These are phyloP conservation scores for Bos indicus DNA, from an alignment of 2,113 vertebrate species.

Conservation along the genomic window DNA sequence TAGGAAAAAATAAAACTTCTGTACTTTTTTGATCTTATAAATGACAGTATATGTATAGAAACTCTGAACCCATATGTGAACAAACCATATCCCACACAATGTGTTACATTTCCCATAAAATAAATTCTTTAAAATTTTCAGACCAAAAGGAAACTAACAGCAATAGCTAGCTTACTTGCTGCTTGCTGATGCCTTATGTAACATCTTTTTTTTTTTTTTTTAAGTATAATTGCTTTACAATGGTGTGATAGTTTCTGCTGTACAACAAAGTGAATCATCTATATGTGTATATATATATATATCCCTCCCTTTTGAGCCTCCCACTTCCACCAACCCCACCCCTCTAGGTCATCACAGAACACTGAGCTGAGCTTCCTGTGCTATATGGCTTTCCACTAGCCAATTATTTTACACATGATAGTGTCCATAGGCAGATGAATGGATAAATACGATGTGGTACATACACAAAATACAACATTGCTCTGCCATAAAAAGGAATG, in stretches of 20 bases:
- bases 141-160: background rate
- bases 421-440: background rate
- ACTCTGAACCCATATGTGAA: background rate
- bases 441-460: background rate
- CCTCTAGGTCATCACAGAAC: background rate
- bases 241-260: background rate
- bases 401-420: background rate
- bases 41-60: background rate
- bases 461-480: background rate
- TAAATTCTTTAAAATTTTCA: background rate
- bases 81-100: background rate
- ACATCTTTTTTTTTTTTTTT: background rate
- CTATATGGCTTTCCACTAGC: background rate
- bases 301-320: background rate
- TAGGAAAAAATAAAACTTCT: background rate
- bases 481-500: background rate
- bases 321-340: background rate
- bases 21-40: background rate
- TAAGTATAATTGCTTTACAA: background rate
- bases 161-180: background rate
- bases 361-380: background rate
- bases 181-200: background rate
- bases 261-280: background rate
- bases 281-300: background rate
- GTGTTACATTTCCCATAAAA: background rate